phyloP scores from a whole-genome alignment of 2,113 vertebrate species.

The Mobula birostris region DNA sequence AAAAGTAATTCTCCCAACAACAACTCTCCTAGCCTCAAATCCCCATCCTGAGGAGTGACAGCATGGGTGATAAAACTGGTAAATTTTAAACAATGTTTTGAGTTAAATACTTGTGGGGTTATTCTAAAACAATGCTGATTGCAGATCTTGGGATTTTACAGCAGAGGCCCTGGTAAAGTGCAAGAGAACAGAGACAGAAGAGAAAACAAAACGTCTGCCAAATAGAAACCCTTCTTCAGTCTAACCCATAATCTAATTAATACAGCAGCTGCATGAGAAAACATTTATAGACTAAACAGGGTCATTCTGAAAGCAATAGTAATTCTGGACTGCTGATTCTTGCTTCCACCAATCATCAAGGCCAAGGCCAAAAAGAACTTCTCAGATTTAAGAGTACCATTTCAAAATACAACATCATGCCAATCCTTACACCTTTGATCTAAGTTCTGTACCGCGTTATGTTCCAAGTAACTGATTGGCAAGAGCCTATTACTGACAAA shows the following conservation, averaged over 20 bases:
- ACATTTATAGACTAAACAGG: slow-evolving; percentile 30
- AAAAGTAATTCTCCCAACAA: not conserved
- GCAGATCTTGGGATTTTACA: not conserved
- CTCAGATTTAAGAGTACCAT: slow-evolving; percentile 39
- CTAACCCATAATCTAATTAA: slow-evolving; percentile 21
- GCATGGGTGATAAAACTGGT: not conserved
- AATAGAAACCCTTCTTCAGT: not conserved
- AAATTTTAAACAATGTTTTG: not conserved
- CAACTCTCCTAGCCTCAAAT: too few species aligned
- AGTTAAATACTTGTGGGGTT: not conserved
- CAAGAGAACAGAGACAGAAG: not conserved
- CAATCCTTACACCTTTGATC: slow-evolving; percentile 47
- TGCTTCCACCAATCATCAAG: slow-evolving; percentile 2
- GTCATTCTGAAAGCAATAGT: slow-evolving; percentile 14
- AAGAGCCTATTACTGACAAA: slow-evolving; percentile 46
- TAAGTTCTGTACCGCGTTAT: slow-evolving; percentile 44
- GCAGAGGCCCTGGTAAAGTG: not conserved
- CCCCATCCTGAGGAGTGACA: not conserved
- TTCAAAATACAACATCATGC: slow-evolving; percentile 45
- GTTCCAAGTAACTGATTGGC: slow-evolving; percentile 49
- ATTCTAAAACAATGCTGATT: not conserved
- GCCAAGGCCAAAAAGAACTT: slow-evolving; percentile 5
- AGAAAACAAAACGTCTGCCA: not conserved
- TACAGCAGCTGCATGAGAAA: slow-evolving; percentile 23
- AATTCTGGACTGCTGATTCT: slow-evolving; percentile 3